Evolutionary conservation across 1,140 invertebrate genomes (phyloP).

Genomic region (Lutraria rhynchaena): DNA sequence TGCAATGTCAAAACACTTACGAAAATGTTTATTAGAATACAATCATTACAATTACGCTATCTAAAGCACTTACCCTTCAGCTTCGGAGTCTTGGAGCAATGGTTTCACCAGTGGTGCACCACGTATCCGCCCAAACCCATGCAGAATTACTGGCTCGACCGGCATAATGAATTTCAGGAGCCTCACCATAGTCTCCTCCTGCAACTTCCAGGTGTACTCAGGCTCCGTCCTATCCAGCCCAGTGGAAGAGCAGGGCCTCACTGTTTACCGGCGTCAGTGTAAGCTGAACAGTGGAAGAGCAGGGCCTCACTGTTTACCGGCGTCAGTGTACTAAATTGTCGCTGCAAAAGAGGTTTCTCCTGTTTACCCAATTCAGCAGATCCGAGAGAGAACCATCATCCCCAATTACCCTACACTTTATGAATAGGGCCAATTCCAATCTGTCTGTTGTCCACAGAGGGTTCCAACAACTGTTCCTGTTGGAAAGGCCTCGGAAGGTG

Average conservation of each 20-base stretch:
- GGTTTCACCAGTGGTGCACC: too few relatives aligned
- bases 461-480: background rate
- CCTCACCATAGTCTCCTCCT: slow-evolving; percentile 18
- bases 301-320: background rate
- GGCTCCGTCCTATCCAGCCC: background rate
- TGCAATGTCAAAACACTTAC: too few relatives aligned
- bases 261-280: too few relatives aligned
- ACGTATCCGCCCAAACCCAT: too few relatives aligned
- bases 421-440: background rate
- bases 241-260: too few relatives aligned
- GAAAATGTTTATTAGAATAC: too few relatives aligned
- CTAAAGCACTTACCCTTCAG: too few relatives aligned
- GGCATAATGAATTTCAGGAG: too few relatives aligned
- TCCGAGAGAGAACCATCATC: too few relatives aligned
- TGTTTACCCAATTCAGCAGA: background rate
- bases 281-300: background rate
- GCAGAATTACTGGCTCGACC: slow-evolving; percentile 16
- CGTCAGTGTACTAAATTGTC: background rate
- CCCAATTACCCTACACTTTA: too few relatives aligned
- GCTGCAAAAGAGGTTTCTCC: background rate
- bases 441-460: background rate
- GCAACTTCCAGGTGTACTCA: background rate
- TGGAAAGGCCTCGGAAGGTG: background rate
- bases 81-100: too few relatives aligned
- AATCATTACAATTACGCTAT: too few relatives aligned